Conservation (phyloP, 2,797 vertebrate genomes). For the Balearica regulorum region DNA sequence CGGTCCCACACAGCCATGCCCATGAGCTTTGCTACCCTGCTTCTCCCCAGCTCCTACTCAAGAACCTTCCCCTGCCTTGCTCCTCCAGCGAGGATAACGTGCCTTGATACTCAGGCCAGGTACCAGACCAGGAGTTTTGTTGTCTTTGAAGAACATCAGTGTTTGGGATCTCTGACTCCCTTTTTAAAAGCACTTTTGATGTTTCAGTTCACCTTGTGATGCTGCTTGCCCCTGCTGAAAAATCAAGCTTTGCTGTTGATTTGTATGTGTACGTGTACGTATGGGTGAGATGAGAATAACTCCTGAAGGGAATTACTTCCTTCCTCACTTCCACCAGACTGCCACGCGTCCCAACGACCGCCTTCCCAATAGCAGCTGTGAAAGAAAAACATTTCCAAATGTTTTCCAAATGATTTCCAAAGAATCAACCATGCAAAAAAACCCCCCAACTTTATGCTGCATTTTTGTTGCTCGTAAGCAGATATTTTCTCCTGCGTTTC, state of each 20-base stretch:
- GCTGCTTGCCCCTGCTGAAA: not conserved
- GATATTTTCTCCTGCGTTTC: not conserved
- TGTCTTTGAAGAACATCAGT: not conserved
- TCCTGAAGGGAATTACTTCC: not conserved
- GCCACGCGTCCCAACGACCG: not conserved
- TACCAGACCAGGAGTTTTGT: not conserved
- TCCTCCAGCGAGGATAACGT: not conserved
- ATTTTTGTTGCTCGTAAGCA: not conserved
- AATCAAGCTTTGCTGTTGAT: not conserved
- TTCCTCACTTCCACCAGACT: not conserved
- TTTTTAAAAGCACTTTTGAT: not conserved
- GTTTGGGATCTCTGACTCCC: not conserved
- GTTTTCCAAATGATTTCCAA: too few relatives aligned
- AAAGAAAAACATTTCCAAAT: not conserved
- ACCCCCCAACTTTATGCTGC: not conserved
- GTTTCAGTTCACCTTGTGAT: not conserved
- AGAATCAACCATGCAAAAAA: not conserved
- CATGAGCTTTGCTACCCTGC: not conserved
- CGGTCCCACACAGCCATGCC: not conserved
- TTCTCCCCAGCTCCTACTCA: not conserved
- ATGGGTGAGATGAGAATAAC: not conserved
- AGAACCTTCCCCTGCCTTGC: not conserved
- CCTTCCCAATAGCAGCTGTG: not conserved
- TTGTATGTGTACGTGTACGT: rapidly evolving
- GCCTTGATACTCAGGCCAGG: not conserved